A percentile compares a stretch with the other conserved stretches of the same genome.
phyloP scores from a whole-genome alignment of 2,113 vertebrate species.

The Siphamia tubifer region DNA sequence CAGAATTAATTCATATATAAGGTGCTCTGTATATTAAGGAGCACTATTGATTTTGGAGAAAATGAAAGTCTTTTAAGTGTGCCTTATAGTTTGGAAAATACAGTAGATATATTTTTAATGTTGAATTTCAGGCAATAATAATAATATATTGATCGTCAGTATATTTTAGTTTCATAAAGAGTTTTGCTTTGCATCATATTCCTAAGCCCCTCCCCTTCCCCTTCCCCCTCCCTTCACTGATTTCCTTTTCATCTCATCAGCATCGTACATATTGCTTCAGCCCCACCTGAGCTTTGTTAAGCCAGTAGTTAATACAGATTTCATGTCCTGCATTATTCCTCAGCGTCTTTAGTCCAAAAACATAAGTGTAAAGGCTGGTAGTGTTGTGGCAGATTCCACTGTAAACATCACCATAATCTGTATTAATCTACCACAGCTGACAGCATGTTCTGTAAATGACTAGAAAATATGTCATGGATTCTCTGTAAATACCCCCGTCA shows the following conservation, averaged over 20 bases:
- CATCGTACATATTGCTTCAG: background rate
- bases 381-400: constrained; percentile 17
- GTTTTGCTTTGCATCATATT: too few relatives aligned
- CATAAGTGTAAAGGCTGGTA: background rate
- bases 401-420: constrained; percentile 42
- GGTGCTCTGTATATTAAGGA: too few relatives aligned
- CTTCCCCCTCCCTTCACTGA: too few relatives aligned
- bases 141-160: too few relatives aligned
- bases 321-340: background rate
- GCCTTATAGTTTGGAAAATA: too few relatives aligned
- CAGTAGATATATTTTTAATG: too few relatives aligned
- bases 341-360: background rate
- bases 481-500: constrained; percentile 32
- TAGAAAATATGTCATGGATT: constrained; percentile 26
- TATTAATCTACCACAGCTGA: constrained; percentile 42
- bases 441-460: constrained; percentile 49
- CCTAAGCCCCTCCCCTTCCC: too few relatives aligned
- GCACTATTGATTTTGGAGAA: too few relatives aligned
- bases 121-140: too few relatives aligned
- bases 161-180: too few relatives aligned
- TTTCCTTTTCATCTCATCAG: background rate
- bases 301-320: background rate
- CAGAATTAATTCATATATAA: too few relatives aligned
- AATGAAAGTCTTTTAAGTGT: too few relatives aligned
- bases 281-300: constrained; percentile 11